Percentiles rank a stretch among this genome's conserved stretches.
These are phyloP conservation scores for Acleris literana DNA, from an alignment of 2,888 invertebrate species.

Conservation along the genomic window DNA sequence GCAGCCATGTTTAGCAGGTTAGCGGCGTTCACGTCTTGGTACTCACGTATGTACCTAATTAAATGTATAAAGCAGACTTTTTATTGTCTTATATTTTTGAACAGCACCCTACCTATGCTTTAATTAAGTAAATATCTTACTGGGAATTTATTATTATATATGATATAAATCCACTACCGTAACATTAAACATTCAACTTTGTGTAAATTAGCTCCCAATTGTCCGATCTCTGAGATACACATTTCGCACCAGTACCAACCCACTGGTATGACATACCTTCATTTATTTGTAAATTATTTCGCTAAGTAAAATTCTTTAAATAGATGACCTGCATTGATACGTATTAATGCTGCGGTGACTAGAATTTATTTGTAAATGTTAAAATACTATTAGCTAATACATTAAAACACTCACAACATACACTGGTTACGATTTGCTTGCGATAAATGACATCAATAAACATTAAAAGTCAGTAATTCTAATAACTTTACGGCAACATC, in stretches of 20 bases:
- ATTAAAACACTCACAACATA: constrained; percentile 47
- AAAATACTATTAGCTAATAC: constrained; percentile 24
- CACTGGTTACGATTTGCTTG: constrained; percentile 48
- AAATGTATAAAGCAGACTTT: too few species aligned
- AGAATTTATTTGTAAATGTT: constrained; percentile 56
- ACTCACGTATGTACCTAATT: too few species aligned
- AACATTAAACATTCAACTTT: too few species aligned
- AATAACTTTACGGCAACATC: constrained; percentile 11
- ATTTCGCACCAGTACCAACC: neutral
- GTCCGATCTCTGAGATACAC: neutral
- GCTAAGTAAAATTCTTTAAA: constrained; percentile 47
- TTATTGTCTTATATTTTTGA: too few species aligned
- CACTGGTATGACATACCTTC: neutral
- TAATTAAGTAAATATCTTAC: too few species aligned
- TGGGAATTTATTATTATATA: too few species aligned
- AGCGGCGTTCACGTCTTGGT: too few species aligned
- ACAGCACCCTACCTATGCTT: too few species aligned
- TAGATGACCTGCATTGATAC: constrained; percentile 50
- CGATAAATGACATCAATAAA: constrained; percentile 50
- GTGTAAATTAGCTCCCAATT: too few species aligned
- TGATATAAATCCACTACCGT: too few species aligned
- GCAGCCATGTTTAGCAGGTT: too few species aligned
- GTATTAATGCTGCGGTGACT: constrained; percentile 73
- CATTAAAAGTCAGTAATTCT: constrained; percentile 47
- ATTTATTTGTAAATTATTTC: neutral